Evolutionary conservation across 2,888 invertebrate species (phyloP).

Genomic region (Thymelicus lineola): DNA sequence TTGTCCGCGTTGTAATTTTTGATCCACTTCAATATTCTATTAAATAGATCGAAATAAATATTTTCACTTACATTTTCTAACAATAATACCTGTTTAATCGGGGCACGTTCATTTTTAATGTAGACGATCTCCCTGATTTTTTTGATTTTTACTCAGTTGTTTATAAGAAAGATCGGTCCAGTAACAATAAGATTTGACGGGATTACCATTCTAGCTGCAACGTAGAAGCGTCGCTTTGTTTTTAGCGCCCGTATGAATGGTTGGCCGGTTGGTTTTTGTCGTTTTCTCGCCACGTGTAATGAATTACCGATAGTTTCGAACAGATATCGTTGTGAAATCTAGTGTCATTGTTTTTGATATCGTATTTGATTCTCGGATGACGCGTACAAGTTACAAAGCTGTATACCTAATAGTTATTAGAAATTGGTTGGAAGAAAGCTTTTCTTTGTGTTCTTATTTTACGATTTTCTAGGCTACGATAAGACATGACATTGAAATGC

Average conservation of each 20-base stretch:
- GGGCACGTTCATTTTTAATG: too few relatives aligned
- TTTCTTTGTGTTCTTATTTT: not conserved
- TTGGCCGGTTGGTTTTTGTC: constrained; percentile 56
- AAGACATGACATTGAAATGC: too few relatives aligned
- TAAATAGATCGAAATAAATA: too few relatives aligned
- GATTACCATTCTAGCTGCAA: not conserved
- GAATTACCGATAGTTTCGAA: constrained; percentile 51
- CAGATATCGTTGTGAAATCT: constrained; percentile 33
- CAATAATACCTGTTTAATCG: too few relatives aligned
- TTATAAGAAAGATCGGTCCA: not conserved
- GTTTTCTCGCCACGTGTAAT: constrained; percentile 69
- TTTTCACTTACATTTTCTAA: too few relatives aligned
- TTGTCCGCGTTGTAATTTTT: too few relatives aligned
- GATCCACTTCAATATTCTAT: too few relatives aligned
- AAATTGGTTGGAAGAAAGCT: not conserved
- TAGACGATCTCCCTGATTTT: too few relatives aligned
- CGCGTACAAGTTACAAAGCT: not conserved
- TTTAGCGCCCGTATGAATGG: constrained; percentile 57
- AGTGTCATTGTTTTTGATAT: constrained; percentile 13
- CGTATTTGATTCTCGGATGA: constrained; percentile 7
- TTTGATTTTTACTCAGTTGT: not conserved
- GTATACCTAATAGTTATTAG: constrained; percentile 1
- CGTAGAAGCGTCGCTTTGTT: constrained; percentile 36
- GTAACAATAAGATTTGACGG: not conserved
- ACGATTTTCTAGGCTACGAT: not conserved